Conservation (phyloP, 2,888 invertebrate genomes). For the Hirtodrosophila confusa region DNA sequence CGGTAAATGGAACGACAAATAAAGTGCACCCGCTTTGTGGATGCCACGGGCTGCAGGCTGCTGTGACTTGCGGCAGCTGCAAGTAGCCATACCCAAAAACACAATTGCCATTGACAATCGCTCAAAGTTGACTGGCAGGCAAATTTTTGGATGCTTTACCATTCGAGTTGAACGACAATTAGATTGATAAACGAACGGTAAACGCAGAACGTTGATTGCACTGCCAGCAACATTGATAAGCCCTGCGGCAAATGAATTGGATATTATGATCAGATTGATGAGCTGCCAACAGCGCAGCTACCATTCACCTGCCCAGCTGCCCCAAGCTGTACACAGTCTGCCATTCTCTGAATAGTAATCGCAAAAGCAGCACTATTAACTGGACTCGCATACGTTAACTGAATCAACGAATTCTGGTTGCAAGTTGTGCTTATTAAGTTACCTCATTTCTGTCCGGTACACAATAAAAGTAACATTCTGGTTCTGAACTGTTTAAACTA, state of each 20-base stretch:
- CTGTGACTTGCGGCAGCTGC: conserved; percentile 3
- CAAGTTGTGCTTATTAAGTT: too few species aligned
- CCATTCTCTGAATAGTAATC: too few species aligned
- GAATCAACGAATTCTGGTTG: too few species aligned
- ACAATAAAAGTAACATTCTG: too few species aligned
- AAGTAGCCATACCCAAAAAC: conserved; percentile 22
- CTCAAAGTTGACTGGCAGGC: conserved; percentile 53
- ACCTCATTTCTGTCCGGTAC: too few species aligned
- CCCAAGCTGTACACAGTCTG: too few species aligned
- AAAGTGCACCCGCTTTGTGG: conserved; percentile 47
- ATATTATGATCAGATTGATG: conserved; percentile 36
- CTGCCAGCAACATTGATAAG: conserved; percentile 12
- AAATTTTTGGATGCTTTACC: conserved; percentile 31
- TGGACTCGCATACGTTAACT: too few species aligned
- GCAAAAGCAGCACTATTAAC: too few species aligned
- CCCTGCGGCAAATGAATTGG: conserved; percentile 4
- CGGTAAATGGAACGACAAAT: conserved; percentile 67
- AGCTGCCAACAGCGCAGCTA: background rate
- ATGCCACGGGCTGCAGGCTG: conserved; percentile 18
- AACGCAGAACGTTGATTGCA: conserved; percentile 33
- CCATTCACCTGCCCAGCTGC: too few species aligned
- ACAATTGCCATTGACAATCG: conserved; percentile 37
- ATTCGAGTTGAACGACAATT: conserved; percentile 45
- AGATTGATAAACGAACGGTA: conserved; percentile 55
- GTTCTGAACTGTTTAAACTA: too few species aligned